These are phyloP conservation scores for Phorcus lineatus DNA, from an alignment of 2,888 invertebrate genomes.

Conservation along the genomic window DNA sequence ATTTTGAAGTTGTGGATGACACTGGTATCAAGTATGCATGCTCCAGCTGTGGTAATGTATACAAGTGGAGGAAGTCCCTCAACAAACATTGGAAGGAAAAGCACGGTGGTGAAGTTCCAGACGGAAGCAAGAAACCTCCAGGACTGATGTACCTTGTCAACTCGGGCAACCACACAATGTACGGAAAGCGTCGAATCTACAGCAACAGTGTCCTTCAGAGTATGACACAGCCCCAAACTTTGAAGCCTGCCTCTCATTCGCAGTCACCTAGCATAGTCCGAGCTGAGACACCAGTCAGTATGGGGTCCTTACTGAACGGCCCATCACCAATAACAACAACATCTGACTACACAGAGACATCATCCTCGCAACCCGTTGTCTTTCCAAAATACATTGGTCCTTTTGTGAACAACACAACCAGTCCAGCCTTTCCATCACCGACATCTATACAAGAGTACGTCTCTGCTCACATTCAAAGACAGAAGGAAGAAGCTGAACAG, in stretches of 20 bases:
- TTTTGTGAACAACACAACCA: conserved; percentile 58
- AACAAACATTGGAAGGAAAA: conserved; percentile 77
- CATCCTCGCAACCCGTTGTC: background rate
- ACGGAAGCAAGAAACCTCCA: conserved; percentile 57
- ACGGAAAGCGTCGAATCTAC: conserved; percentile 39
- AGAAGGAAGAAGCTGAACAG: background rate
- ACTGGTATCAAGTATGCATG: conserved; percentile 74
- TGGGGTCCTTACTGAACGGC: background rate
- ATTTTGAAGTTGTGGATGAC: conserved; percentile 71
- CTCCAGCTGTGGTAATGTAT: conserved; percentile 75
- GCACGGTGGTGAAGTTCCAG: conserved; percentile 71
- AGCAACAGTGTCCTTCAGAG: conserved; percentile 36
- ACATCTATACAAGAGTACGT: conserved; percentile 2
- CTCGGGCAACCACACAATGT: conserved; percentile 43
- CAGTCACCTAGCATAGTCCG: conserved; percentile 12
- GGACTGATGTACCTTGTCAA: conserved; percentile 47
- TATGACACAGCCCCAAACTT: conserved; percentile 30
- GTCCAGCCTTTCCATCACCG: conserved; percentile 41
- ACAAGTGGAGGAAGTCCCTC: conserved; percentile 75
- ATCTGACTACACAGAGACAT: background rate
- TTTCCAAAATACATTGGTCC: conserved; percentile 67
- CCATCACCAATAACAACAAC: background rate
- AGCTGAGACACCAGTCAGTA: conserved; percentile 21
- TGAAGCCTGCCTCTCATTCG: background rate
- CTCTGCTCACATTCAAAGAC: conserved; percentile 1